Base-by-base conservation (phyloP, 1,140 invertebrate species). In the Brachionus rubens region DNA sequence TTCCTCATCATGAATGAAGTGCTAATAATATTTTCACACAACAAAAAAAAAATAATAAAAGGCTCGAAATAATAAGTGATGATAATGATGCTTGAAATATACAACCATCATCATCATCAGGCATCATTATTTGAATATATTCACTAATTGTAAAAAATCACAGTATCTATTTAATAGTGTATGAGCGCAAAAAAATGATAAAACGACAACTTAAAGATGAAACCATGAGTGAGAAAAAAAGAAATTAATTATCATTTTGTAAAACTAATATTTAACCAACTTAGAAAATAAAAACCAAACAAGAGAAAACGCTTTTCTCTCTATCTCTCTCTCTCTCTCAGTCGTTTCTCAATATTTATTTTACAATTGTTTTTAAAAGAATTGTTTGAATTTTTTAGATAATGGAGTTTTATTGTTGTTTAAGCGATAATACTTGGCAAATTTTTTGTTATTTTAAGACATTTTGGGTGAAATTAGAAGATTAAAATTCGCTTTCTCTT, bases 181-280 rank as follows among this genome's bases (percentile, higher is more conserved):
- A 36, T 33, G 28, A 40, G 30, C 54, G 30, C 54, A 36, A 59
- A 33, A 59, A 59, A 36, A 33, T 33, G 19, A 59, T 36, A 36
- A 36, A 36, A 36, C 36, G 33, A 59, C 19, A 16, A 59, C 36
- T 28, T 33, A 59, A 59, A n/a, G n/a, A 28, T 28, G 33, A 54
- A 24, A 54, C 3, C 26, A 12, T 7, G 9, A 54, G 6, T 1
- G 30, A 26, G 9, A 52, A 26, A 26, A 7, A 26, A 12, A 52
- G 21, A 7, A 26, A 47, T 5, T 12, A 43, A 43, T n/a, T n/a
- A n/a, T n/a, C n/a, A n/a, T n/a, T n/a, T n/a, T n/a, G n/a, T n/a
- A n/a, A 54, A 54, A 54, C 52, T 30, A 54, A 54, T 54, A 54
- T 54, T 54, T 54, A 54, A 54, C 52, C 52, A 54, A 54, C 24